Evolutionary conservation across 2,113 vertebrate genomes (phyloP), one percentile per base, ranked within the genome.

Genomic region (Tragelaphus strepsiceros): DNA sequence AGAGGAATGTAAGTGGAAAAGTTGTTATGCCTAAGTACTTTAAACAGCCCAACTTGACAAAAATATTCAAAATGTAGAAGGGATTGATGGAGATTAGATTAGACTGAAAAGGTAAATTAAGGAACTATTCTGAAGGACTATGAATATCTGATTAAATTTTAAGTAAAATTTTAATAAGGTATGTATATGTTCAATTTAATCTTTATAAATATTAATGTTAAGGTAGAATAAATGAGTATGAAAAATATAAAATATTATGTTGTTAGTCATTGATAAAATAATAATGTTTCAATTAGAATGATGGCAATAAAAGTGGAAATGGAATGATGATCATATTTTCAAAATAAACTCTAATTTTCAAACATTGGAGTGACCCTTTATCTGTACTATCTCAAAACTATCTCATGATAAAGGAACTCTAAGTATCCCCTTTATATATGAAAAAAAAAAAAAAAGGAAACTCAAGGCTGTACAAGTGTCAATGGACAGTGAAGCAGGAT

Each of bases 151-250:
- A 62, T 4, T 59, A 19, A 61, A 15, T 13, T 54, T 95, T 56
- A 6, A 8, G 17, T 59, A 56, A 28, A 10, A 78, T 11, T 56
- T 49, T 58, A 78, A 54, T 30, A 51, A 2, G 2, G 0, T 16
- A 58, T 54, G 49, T 56, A 28, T 24, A 56, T 51, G 0, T 53
- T 61, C 22, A 77, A 83, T 51, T 24, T 90, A 53, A 83, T 56
- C 28, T 62, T 88, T 46, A 58, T 92, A 30, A 90, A 92, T 74
- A 54, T 74, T 88, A 88, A 58, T 46, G 2, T 67, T 85, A 22
- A 46, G 10, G 5, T 3, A 21, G 26, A 81, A 81, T 30, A 81
- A 96, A 64, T 81, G 15, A 61, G 7, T 62, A 61, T 61, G 14
- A 24, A 83, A 88, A 90, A 59, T 15, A 16, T 17, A 78, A 84